Evolutionary conservation across 1,140 invertebrate genomes (phyloP).

Genomic region (Bombus soroeensis): DNA sequence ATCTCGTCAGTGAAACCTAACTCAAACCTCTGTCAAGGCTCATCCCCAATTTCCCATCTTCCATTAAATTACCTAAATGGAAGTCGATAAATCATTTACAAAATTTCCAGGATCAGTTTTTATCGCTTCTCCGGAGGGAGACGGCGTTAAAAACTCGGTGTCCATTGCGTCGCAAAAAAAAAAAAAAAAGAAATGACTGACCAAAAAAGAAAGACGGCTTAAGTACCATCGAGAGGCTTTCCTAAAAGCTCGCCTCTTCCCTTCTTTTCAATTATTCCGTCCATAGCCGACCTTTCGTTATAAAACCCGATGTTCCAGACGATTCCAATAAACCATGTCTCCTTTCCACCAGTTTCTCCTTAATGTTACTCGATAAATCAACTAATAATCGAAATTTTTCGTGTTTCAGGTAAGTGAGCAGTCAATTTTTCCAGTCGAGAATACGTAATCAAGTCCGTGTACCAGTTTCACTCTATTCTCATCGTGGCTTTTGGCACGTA

Average conservation of each 20-base stretch:
- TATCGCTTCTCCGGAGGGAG: not conserved
- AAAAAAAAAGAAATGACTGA: not conserved
- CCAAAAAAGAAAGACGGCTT: conserved; percentile 3
- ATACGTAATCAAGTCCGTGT: conserved; percentile 69
- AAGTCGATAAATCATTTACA: conserved; percentile 2
- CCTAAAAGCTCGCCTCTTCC: not conserved
- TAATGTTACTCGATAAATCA: conserved; percentile 42
- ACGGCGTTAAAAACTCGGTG: not conserved
- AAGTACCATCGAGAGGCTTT: conserved; percentile 24
- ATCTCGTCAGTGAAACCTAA: not conserved
- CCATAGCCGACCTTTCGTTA: not conserved
- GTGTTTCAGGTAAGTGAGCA: conserved; percentile 72
- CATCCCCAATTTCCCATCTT: not conserved
- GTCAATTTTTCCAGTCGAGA: conserved; percentile 42
- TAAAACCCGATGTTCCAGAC: not conserved
- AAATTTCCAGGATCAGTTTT: conserved; percentile 7
- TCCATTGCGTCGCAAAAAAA: not conserved
- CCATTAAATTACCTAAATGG: not conserved
- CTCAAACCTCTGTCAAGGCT: not conserved
- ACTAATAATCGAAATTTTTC: conserved; percentile 60
- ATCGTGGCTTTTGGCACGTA: conserved; percentile 32
- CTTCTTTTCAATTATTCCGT: conserved; percentile 32
- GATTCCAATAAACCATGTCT: not conserved
- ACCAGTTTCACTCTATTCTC: conserved; percentile 36
- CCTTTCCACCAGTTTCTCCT: too few relatives aligned